Evolutionary conservation across 2,888 invertebrate species (phyloP), one percentile per base, ranked within the genome.

Genomic region (Amblyjoppa proteus): DNA sequence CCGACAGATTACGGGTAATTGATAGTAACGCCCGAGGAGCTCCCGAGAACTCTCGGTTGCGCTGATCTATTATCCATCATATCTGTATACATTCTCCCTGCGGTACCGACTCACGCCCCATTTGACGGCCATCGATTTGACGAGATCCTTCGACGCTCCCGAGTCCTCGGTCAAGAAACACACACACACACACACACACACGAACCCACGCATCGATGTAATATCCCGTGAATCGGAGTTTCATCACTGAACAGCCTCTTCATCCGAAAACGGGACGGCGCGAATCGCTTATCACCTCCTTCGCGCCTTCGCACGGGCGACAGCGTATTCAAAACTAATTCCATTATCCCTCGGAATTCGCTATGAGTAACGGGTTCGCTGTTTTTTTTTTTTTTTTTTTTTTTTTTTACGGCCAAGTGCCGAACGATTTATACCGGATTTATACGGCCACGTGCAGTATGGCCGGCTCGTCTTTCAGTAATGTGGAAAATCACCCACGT

Each of bases 1-100:
- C 80, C 78, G 70, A 79, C 64, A 81, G 81, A 85, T 85, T 78
- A 83, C 79, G 78, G 78, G 78, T 87, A 87, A 87, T 87, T 87
- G 85, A 75, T 87, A 78, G 75, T 81, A 78, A 80, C 75, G 75
- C 70, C 75, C 64, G 51, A 80, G 79, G 64, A 49, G 38, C 64
- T 16, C 41, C 51, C n/a, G 20, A 16, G 1, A 28, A 51, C 68
- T 66, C 66, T 77, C 66, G 28, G 25, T 81, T 34, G 45, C n/a
- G 13, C 58, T 71, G n/a, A 34, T 61, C 53, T 38, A 34, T 51
- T 68, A 68, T 68, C 53, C n/a, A 45, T 75, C 25, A 45, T 75
- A 64, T 64, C 31, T 49, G 38, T 53, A 38, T 45, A 45, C 45
- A 45, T 49, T 79, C 20, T 64, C 70, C 38, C 25, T 2, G 56